phyloP scores from a whole-genome alignment of 2,797 vertebrate genomes.

The Mus minutoides region DNA sequence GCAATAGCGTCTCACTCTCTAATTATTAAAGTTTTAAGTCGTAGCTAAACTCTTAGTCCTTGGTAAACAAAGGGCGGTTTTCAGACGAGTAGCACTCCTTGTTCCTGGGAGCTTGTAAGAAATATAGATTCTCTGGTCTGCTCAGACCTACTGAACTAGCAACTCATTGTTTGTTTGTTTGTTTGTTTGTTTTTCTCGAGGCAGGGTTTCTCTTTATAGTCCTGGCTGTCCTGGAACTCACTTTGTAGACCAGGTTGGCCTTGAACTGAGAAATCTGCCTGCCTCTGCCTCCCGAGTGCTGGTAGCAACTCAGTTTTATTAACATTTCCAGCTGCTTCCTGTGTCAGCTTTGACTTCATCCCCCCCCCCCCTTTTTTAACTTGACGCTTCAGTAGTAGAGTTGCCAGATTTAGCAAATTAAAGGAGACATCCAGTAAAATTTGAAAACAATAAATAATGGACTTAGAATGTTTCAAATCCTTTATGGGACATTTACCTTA shows the following conservation, averaged over 20 bases:
- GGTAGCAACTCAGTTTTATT: conserved; percentile 12
- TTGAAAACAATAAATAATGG: conserved; percentile 19
- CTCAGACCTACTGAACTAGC: background rate
- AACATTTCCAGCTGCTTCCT: background rate
- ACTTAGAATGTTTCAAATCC: conserved; percentile 10
- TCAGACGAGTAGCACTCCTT: background rate
- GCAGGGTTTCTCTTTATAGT: too few species aligned
- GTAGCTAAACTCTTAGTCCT: background rate
- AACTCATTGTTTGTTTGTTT: too few species aligned
- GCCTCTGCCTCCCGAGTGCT: too few species aligned
- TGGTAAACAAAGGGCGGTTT: background rate
- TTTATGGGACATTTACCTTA: conserved; percentile 8
- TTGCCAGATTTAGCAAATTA: conserved; percentile 47
- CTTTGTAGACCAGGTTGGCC: too few species aligned
- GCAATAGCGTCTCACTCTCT: conserved; percentile 17
- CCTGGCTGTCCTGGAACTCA: too few species aligned
- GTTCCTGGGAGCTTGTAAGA: background rate
- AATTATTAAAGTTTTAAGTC: background rate
- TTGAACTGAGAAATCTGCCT: too few species aligned
- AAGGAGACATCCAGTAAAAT: conserved; percentile 13
- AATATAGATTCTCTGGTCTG: background rate
- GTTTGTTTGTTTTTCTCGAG: too few species aligned
- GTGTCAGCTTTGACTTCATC: background rate
- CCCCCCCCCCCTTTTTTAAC: background rate
- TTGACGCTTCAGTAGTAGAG: background rate